Evolutionary conservation across 2,888 invertebrate genomes (phyloP).

Genomic region (Xanthia icteritia): DNA sequence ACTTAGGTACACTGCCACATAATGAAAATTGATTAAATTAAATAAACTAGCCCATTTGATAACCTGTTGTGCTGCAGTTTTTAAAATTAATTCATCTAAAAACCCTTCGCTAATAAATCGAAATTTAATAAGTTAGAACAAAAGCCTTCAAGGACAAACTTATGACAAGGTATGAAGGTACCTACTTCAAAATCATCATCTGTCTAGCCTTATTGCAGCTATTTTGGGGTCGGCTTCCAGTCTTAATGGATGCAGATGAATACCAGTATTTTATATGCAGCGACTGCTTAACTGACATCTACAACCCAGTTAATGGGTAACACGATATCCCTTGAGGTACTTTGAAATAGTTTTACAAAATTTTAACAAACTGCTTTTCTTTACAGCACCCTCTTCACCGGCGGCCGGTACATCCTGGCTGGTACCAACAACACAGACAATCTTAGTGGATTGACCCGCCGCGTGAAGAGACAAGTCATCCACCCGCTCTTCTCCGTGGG

Average conservation of each 20-base stretch:
- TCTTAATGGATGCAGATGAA: not conserved
- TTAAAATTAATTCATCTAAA: not conserved
- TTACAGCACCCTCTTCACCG: constrained; percentile 79
- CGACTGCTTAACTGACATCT: not conserved
- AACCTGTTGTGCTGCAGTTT: not conserved
- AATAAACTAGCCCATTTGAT: not conserved
- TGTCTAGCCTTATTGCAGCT: too few relatives aligned
- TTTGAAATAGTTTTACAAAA: not conserved
- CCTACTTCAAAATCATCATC: not conserved
- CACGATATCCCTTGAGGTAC: not conserved
- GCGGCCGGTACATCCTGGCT: constrained; percentile 77
- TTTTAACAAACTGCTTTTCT: not conserved
- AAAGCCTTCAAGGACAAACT: not conserved
- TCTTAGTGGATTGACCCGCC: constrained; percentile 72
- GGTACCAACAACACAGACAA: constrained; percentile 83
- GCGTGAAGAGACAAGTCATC: constrained; percentile 80
- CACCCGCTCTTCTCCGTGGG: constrained; percentile 86
- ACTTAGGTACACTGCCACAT: not conserved
- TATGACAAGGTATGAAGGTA: not conserved
- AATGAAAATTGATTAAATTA: not conserved
- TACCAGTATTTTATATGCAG: not conserved
- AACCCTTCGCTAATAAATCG: not conserved
- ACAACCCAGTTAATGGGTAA: not conserved
- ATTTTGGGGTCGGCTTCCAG: not conserved
- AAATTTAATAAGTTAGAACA: not conserved